Base-by-base conservation (phyloP, 2,888 invertebrate genomes). In the Zonitis immaculata region DNA sequence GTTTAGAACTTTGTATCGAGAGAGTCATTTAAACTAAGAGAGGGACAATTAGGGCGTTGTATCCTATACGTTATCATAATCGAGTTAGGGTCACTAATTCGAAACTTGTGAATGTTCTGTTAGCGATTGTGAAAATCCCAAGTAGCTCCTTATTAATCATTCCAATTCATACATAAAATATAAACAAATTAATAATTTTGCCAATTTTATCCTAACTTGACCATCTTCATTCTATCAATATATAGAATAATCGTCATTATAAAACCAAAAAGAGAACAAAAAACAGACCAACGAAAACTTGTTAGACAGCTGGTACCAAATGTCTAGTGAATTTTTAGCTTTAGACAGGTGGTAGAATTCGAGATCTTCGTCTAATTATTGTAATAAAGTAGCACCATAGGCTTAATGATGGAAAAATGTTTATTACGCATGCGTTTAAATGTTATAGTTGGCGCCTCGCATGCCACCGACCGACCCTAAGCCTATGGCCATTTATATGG, bases 61-160 rank as follows among this genome's bases (percentile, higher is more conserved):
- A 51, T 54, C 47, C 54, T 54, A 54, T 54, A 54, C 51, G 51
- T 54, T 54, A 54, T 54, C 47, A 51, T 54, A 54, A 54, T 54
- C 54, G 50, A 47, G 54, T 54, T 54, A 54, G 50, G 44, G 51
- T 39, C 44, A 48, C 47, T 51, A 54, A 54, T 54, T 54, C 54
- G 54, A 54, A 39, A 54, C 51, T 54, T 44, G 54, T 54, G 54
- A 54, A 54, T 54, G 54, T 54, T 47, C 42, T 51, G 54, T 51
- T 54, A 54, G 44, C 54, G 51, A 54, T 51, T 51, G 54, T 45
- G 54, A 54, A 53, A 53, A 53, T 53, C 53, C 53, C 42, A 53
- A 50, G 47, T 50, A 47, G 51, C 47, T 54, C n/a, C 47, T 54
- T 54, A 54, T 54, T 54, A 51, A 39, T 20, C 42, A 22, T 9